A percentile compares a stretch with the other conserved stretches of the same genome.
Evolutionary conservation across 2,797 vertebrate genomes (phyloP).

Genomic region (Sciaenops ocellatus): DNA sequence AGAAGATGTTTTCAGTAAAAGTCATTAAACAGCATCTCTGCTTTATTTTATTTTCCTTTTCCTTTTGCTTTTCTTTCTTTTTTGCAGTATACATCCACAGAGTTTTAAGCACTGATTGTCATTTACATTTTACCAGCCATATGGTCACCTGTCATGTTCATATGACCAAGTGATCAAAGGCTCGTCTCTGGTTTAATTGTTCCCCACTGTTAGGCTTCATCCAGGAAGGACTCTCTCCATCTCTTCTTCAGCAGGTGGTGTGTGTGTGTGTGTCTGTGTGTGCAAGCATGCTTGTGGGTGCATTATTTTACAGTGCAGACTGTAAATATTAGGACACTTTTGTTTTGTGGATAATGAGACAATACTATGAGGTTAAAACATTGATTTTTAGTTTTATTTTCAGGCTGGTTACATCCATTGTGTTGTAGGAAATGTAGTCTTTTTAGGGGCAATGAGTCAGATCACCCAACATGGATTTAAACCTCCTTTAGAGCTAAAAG

Average conservation of each 20-base stretch:
- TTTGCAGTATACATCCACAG: slow-evolving; percentile 84
- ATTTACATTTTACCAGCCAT: slow-evolving; percentile 88
- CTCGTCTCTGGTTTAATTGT: slow-evolving; percentile 93
- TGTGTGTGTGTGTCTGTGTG: slow-evolving; percentile 33
- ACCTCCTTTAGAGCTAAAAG: background rate
- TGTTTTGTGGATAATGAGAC: slow-evolving; percentile 17
- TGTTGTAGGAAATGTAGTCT: background rate
- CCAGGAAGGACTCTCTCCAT: slow-evolving; percentile 88
- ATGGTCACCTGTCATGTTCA: slow-evolving; percentile 95
- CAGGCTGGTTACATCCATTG: background rate
- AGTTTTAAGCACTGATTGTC: slow-evolving; percentile 82
- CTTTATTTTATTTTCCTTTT: background rate
- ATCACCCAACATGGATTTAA: slow-evolving; percentile 1
- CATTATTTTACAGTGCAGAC: slow-evolving; percentile 40
- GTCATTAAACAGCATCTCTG: slow-evolving; percentile 26
- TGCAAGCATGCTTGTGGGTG: slow-evolving; percentile 45
- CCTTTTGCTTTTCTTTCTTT: slow-evolving; percentile 78
- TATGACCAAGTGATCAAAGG: slow-evolving; percentile 94
- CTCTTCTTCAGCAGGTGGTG: slow-evolving; percentile 91
- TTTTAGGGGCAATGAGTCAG: background rate
- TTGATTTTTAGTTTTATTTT: slow-evolving; percentile 1
- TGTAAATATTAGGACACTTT: slow-evolving; percentile 45
- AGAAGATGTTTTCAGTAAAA: slow-evolving; percentile 18
- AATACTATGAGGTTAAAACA: background rate
- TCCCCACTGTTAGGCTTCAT: slow-evolving; percentile 93